Evolutionary conservation across 2,888 invertebrate species (phyloP), one percentile per base, ranked within the genome.

Genomic region (Sicus ferrugineus): DNA sequence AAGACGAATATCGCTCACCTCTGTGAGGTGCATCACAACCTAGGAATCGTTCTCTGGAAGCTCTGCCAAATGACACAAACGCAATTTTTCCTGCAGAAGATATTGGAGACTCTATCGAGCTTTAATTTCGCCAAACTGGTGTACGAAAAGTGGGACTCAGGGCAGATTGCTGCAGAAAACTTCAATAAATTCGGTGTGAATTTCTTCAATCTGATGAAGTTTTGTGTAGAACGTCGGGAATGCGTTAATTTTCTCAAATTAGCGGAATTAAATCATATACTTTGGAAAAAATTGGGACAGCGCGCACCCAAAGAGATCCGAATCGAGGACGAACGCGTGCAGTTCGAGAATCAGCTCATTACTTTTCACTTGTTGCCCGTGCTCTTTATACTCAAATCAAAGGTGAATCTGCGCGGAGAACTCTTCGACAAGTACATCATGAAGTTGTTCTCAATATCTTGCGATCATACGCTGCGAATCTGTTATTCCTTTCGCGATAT

Each of bases 331-430:
- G 81, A 85, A 62, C 75, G 77, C 0, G 81, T 84, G 7, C 76
- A 87, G 34, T 85, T 90, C 70, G 88, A 89, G 75, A 88, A 89
- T 77, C 90, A 91, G 80, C 83, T 91, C 74, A 80, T 91, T 26
- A 86, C 88, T 63, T 86, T 90, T 73, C 88, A 91, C 79, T 83
- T 92, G 16, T 81, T 91, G 56, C 93, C 93, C 0, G 80, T 91
- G 34, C 80, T 90, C 34, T 82, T 85, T 46, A 84, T 87, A 46
- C 81, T 88, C 46, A 81, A 83, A 50, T 78, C 81, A 1, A 73
- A 76, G 0, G 70, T 73, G 16, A 74, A 76, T 31, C 71, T 75
- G 56, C 75, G 79, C n/a, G 77, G 78, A 5, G 81, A 81, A 52
- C 83, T 88, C 19, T 87, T 91, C 19, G 88, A 90, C 66, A 86